A percentile compares a stretch with the other conserved stretches of the same genome.
These are phyloP conservation scores for Dinocampus coccinellae DNA, from an alignment of 2,888 invertebrate species.

Conservation along the genomic window DNA sequence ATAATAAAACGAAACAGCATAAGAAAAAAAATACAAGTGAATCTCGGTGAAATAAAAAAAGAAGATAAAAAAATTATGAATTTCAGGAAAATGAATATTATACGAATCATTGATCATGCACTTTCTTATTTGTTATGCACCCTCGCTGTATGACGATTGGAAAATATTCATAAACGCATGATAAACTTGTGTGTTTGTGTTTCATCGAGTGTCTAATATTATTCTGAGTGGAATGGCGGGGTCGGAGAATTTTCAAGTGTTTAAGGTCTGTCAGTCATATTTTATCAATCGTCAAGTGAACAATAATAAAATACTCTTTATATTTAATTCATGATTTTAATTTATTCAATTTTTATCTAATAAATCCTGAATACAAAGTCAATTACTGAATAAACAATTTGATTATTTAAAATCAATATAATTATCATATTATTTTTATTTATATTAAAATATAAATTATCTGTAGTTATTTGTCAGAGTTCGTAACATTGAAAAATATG, in stretches of 20 bases:
- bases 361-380: no score
- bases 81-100: neutral
- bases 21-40: neutral
- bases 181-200: neutral
- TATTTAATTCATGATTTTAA: no score
- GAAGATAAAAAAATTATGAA: no score
- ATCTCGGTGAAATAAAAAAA: neutral
- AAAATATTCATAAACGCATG: neutral
- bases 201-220: neutral
- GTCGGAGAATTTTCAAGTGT: neutral
- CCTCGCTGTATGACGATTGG: neutral
- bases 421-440: no score
- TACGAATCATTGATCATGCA: neutral
- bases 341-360: no score
- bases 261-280: neutral
- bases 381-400: no score
- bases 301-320: no score
- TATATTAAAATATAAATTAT: no score
- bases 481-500: slow-evolving; percentile 1
- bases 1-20: neutral
- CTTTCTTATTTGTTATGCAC: neutral
- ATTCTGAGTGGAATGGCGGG: neutral
- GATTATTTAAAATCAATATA: no score
- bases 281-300: neutral
- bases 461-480: neutral